These are phyloP conservation scores for Athetis lepigone DNA, from an alignment of 2,888 invertebrate species.

Conservation along the genomic window DNA sequence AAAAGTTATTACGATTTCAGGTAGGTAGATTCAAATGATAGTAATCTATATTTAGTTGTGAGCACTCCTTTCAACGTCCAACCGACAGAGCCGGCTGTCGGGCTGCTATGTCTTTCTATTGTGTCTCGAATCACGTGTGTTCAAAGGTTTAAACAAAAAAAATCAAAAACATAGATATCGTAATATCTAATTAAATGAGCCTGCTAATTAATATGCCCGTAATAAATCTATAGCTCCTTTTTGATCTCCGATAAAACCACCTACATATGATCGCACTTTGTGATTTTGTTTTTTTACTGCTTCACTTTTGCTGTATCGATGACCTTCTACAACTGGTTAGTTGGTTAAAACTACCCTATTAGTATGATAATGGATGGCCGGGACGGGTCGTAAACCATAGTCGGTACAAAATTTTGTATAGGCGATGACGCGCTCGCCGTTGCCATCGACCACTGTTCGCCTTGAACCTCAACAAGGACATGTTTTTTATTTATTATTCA, in stretches of 20 bases:
- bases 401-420: constrained; percentile 54
- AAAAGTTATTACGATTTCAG: not conserved
- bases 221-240: constrained; percentile 46
- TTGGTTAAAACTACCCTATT: constrained; percentile 80
- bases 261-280: constrained; percentile 46
- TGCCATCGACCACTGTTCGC: constrained; percentile 47
- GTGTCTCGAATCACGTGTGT: too few species aligned
- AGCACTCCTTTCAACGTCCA: too few species aligned
- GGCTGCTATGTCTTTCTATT: too few species aligned
- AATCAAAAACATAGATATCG: not conserved
- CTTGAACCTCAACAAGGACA: constrained; percentile 67
- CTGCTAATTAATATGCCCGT: constrained; percentile 29
- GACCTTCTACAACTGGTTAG: constrained; percentile 73
- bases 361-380: constrained; percentile 82
- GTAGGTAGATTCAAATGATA: not conserved
- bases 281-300: constrained; percentile 51
- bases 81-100: too few species aligned
- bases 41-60: too few species aligned
- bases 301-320: constrained; percentile 56
- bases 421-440: constrained; percentile 47
- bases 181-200: constrained; percentile 13
- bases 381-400: constrained; percentile 75
- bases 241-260: constrained; percentile 46
- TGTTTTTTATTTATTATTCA: constrained; percentile 48
- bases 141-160: too few species aligned